These are phyloP conservation scores for Halocynthia aurantium DNA, from an alignment of 23 tunicate genomes.

Conservation along the genomic window DNA sequence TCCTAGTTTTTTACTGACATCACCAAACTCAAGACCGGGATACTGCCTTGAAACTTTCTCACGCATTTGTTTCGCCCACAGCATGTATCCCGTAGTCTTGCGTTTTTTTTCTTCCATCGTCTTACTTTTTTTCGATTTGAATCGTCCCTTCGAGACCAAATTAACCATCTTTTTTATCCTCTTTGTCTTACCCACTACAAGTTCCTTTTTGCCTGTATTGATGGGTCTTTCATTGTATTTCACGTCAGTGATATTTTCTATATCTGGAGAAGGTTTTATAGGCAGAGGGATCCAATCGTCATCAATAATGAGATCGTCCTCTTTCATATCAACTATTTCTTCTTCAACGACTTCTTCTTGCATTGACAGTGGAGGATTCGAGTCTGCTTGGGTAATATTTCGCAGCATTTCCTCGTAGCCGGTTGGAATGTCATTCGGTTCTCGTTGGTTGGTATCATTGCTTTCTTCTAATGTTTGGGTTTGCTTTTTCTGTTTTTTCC, in stretches of 20 bases:
- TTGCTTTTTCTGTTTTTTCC: conserved; percentile 37
- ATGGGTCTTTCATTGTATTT: not conserved
- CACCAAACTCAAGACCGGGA: conserved; percentile 88
- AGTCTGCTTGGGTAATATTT: not conserved
- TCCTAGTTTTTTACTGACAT: conserved; percentile 82
- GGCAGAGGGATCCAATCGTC: conserved; percentile 19
- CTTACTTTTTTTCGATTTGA: not conserved
- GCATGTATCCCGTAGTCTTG: conserved; percentile 55
- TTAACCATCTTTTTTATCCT: not conserved
- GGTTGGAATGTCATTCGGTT: not conserved
- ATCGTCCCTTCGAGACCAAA: not conserved
- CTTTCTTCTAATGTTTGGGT: not conserved
- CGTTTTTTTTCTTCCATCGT: conserved; percentile 26
- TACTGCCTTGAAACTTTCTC: conserved; percentile 61
- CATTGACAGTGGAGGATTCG: conserved; percentile 12
- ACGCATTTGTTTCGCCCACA: conserved; percentile 90
- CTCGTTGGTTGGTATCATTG: not conserved
- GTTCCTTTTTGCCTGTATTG: not conserved
- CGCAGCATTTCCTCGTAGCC: not conserved
- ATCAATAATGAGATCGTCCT: conserved; percentile 33
- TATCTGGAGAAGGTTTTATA: conserved; percentile 24
- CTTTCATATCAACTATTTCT: conserved; percentile 45
- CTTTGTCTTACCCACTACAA: not conserved
- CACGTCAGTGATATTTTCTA: not conserved
- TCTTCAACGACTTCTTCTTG: conserved; percentile 47